Conservation (phyloP, 1,140 invertebrate species). For the Drosophila yakuba region DNA sequence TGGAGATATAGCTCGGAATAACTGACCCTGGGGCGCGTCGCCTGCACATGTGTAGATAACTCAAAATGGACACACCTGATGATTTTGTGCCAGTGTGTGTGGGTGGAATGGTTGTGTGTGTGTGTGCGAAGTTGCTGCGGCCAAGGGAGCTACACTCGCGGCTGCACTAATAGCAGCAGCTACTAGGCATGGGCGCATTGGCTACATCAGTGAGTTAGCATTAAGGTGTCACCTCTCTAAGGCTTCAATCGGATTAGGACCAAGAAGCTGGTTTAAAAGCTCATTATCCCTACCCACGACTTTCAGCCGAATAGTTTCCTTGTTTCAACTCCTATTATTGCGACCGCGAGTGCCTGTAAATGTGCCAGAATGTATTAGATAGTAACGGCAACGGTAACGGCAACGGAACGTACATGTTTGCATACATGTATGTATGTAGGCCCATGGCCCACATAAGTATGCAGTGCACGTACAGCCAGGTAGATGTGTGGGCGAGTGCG, state of each 20-base stretch:
- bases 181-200: conserved; percentile 4
- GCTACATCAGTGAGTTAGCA: too few species aligned
- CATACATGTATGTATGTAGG: background rate
- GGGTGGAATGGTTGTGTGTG: background rate
- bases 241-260: too few species aligned
- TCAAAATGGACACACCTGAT: conserved; percentile 46
- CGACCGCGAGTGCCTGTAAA: background rate
- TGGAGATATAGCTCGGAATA: background rate
- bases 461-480: conserved; percentile 9
- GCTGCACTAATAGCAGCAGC: background rate
- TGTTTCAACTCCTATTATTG: background rate
- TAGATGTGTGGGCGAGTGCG: conserved; percentile 1
- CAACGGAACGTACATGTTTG: background rate
- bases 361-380: background rate
- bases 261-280: too few species aligned
- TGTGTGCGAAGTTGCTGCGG: conserved; percentile 11
- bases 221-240: too few species aligned
- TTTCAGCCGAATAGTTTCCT: background rate
- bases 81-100: conserved; percentile 23
- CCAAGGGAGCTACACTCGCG: conserved; percentile 14
- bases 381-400: background rate
- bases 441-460: conserved; percentile 33
- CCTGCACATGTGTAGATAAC: conserved; percentile 41
- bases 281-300: too few species aligned
- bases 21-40: conserved; percentile 10